Conservation (phyloP, 2,113 vertebrate genomes). For the Leptodactylus fuscus region DNA sequence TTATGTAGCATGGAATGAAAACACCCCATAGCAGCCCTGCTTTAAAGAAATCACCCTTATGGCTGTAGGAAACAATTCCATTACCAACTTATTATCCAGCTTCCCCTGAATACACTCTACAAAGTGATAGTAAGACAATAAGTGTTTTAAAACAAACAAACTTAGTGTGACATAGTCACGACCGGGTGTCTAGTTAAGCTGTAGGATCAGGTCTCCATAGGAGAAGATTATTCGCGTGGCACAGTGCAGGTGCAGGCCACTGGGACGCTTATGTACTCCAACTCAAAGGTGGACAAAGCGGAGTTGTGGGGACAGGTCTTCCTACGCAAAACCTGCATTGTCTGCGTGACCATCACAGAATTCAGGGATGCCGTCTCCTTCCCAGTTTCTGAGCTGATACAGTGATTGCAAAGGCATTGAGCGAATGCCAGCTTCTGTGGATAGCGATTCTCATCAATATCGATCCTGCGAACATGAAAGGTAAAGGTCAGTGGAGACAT, state of each 20-base stretch:
- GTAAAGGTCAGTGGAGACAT: background rate
- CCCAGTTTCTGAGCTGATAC: constrained; percentile 71
- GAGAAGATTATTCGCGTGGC: constrained; percentile 58
- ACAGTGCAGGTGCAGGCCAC: constrained; percentile 85
- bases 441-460: constrained; percentile 68
- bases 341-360: constrained; percentile 74
- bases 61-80: background rate
- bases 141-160: constrained; percentile 68
- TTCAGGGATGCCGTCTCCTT: constrained; percentile 73
- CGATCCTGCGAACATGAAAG: constrained; percentile 66
- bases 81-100: background rate
- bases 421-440: constrained; percentile 78
- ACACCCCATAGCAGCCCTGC: background rate
- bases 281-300: constrained; percentile 65
- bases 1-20: background rate
- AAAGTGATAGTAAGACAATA: background rate
- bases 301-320: constrained; percentile 59
- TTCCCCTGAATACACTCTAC: background rate
- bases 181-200: background rate
- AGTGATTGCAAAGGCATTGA: constrained; percentile 82
- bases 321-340: constrained; percentile 76
- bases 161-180: constrained; percentile 61
- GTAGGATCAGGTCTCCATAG: constrained; percentile 33
- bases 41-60: background rate
- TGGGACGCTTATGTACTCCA: constrained; percentile 67